Evolutionary conservation across 2,113 vertebrate species (phyloP), one percentile per base, ranked within the genome.

Genomic region (Mesoclemmys tuberculata): DNA sequence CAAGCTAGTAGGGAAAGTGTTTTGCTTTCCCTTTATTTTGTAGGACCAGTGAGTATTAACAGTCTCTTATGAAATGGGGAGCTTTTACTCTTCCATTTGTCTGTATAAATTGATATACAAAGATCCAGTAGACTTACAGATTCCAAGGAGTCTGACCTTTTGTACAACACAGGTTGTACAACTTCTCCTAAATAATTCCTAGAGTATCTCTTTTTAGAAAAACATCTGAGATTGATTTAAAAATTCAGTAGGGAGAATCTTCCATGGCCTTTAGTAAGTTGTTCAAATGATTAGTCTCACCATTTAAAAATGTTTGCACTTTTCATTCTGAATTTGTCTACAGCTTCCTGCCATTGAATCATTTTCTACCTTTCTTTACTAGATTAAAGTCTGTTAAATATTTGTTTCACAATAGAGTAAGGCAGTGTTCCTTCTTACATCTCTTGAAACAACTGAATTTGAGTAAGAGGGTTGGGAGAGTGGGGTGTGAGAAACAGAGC

Each of bases 101-200:
- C n/a, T 7, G 0, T 77, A 6, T 56, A 9, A 79, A 68, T 22
- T 44, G 19, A 41, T 81, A 5, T 48, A 7, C 64, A 27, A 82
- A 27, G 5, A 3, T 51, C 49, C 4, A 9, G 0, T 77, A 88
- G 52, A 0, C 4, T 68, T 29, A n/a, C 38, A 38, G 31, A 22
- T 68, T 61, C 16, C 61, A 68, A 68, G 14, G 16, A 7, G 35
- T 19, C 64, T 71, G 8, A 71, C 8, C 64, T 38, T 16, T 35
- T 71, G 8, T 71, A 71, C 19, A 38, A 71, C 64, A 61, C 14
- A 38, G 16, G 31, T 19, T 6, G n/a, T 71, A 18, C 19, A 38
- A 19, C 35, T 21, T 38, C 35, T 18, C 18, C 64, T 38, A 71
- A 38, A 38, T 71, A 38, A 71, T 71, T 71, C 64, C 35, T 71